These are phyloP conservation scores for Coptodon bakossiorum DNA, from an alignment of 2,113 vertebrate genomes.

Conservation along the genomic window DNA sequence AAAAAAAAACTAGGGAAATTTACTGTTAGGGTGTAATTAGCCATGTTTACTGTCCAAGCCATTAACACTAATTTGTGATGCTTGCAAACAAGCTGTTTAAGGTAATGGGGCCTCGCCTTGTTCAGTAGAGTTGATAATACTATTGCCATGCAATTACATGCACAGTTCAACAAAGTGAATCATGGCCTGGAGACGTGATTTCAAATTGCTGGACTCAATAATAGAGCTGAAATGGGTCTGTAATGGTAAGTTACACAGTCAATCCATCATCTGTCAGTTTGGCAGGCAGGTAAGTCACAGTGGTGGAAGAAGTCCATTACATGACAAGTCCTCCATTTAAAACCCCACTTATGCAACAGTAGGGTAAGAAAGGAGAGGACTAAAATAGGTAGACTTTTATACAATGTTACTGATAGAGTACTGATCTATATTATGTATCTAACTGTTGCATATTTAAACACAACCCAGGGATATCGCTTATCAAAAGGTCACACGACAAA, in stretches of 20 bases:
- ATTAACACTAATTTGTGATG: constrained; percentile 25
- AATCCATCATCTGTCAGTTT: not conserved
- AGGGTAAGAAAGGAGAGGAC: not conserved
- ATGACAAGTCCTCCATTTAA: not conserved
- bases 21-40: constrained; percentile 10
- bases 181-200: not conserved
- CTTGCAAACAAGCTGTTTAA: constrained; percentile 25
- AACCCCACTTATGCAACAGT: not conserved
- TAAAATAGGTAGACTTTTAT: not conserved
- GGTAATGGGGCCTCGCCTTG: not conserved
- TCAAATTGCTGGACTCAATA: not conserved
- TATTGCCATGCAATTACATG: not conserved
- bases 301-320: not conserved
- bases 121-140: not conserved
- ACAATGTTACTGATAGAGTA: not conserved
- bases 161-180: not conserved
- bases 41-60: constrained; percentile 24
- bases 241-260: not conserved
- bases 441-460: not conserved
- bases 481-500: not conserved
- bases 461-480: not conserved
- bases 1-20: not conserved
- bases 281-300: not conserved
- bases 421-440: not conserved
- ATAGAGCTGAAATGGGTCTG: not conserved